Evolutionary conservation across 2,888 invertebrate species (phyloP).

Genomic region (Agriopis leucophaearia): DNA sequence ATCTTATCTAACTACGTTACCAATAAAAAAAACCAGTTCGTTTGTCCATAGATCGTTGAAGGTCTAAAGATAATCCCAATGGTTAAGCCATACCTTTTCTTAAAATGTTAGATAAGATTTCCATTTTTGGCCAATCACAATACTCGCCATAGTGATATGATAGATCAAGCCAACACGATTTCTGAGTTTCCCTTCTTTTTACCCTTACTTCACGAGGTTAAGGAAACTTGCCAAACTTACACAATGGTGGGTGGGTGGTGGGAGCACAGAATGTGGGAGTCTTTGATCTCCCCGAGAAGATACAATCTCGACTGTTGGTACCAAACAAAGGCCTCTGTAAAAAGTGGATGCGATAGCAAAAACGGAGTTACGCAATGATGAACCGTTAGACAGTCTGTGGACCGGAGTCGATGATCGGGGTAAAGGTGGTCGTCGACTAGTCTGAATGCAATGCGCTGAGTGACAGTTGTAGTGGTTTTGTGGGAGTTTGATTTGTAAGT

Average conservation of each 20-base stretch:
- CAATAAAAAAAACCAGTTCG: too few relatives aligned
- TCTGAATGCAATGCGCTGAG: not conserved
- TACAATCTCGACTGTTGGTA: constrained; percentile 37
- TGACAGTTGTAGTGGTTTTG: constrained; percentile 5
- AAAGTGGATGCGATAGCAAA: constrained; percentile 61
- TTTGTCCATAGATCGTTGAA: too few relatives aligned
- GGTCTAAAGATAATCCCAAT: too few relatives aligned
- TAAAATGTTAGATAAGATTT: too few relatives aligned
- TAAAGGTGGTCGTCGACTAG: constrained; percentile 17
- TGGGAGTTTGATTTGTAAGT: not conserved
- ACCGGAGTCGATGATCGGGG: constrained; percentile 19
- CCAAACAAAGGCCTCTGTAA: constrained; percentile 43
- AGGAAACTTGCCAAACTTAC: constrained; percentile 15
- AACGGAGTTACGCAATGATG: constrained; percentile 64
- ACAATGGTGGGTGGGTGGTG: constrained; percentile 16
- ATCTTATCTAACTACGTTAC: too few relatives aligned
- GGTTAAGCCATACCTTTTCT: too few relatives aligned
- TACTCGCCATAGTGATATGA: not conserved
- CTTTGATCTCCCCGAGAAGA: constrained; percentile 30
- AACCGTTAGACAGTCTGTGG: constrained; percentile 54
- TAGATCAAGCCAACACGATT: not conserved
- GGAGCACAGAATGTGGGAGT: constrained; percentile 26
- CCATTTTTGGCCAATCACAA: too few relatives aligned
- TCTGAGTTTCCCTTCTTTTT: not conserved
- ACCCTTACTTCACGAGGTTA: not conserved